Evolutionary conservation across 2,113 vertebrate genomes (phyloP), one percentile per base, ranked within the genome.

Genomic region (Pelmatolapia mariae): DNA sequence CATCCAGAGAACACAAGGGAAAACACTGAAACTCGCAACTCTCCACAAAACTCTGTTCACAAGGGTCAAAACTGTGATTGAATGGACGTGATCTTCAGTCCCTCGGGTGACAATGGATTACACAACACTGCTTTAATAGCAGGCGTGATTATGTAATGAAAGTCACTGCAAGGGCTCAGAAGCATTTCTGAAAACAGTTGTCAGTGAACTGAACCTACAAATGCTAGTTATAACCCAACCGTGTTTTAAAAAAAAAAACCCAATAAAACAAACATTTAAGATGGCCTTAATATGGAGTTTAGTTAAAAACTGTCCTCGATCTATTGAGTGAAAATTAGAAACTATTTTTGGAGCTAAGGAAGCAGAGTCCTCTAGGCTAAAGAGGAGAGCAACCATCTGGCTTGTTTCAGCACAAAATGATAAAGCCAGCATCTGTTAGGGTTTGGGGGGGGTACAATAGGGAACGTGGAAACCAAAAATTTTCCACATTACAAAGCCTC

Each of bases 241-340:
- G 11, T 76, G 43, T 26, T 61, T 61, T 10, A 10, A 15, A 10
- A 26, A 10, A 11, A 4, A 0, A 0, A 3, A 1, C 4, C 53
- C 29, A 61, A 31, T 12, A 40, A 68, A 68, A 68, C 3, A 71
- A 43, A 45, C 10, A 66, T 36, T 63, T 63, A 19, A n/a, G 31
- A 19, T 36, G 59, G 29, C 5, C 2, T 36, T 24, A 24, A 56
- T 56, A 24, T 24, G 53, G 31, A 38, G 10, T 11, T 36, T 38
- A 38, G 4, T 36, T 38, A 36, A 66, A 38, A 66, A 63, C 10
- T 36, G 29, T 61, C 9, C 59, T 33, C 10, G 2, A 38, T 66
- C 18, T n/a, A 0, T 66, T 0, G 13, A 71, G 36, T 45, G 15
- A 73, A 73, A 73, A 45, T 73, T 73, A 76, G 40, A 29, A 76